Base-by-base conservation (phyloP, 1,140 invertebrate species). In the Caerostris extrusa region DNA sequence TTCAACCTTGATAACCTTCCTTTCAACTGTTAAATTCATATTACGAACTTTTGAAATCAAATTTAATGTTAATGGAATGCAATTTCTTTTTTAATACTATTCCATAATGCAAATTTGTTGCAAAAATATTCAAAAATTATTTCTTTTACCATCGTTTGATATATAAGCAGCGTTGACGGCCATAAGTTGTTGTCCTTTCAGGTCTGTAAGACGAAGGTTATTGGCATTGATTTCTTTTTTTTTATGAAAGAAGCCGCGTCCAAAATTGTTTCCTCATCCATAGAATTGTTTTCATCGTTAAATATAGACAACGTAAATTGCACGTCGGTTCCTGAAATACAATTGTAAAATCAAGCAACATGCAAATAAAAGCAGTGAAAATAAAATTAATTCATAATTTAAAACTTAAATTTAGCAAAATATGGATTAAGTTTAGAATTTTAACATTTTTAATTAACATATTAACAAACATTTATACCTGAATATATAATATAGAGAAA, bases 171-270 rank as follows among this genome's bases (percentile, higher is more conserved):
- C 56, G 8, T 77, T 87, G 12, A 55, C 55, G 5, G 91, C 87
- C 56, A 93, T 87, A 19, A 93, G 17, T 10, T 71, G 3, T 58
- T 77, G 55, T 8, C 91, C 91, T 58, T 87, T 86, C 53, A 93
- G 53, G 50, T 93, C 91, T 2, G 91, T 87, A 34, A 93, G 12
- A 8, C 55, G 61, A 69, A 93, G 64, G 34, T 60, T 64, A 8
- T 93, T 34, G 4, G 14, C 50, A 7, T 87, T 86, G 17, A 93
- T 93, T 77, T 93, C 60, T 34, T 12, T 87, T 12, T 87, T 17
- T 77, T 87, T n/a, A 93, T 58, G 53, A 87, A 93, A 61, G 87
- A 83, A 17, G 83, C 91, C 14, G 91, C 91, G 50, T 93, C 91
- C 12, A 34, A 53, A n/a, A 87, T 57, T 5, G 91, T 57, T n/a